Conservation (phyloP, 1,140 invertebrate genomes). For the Apis florea region DNA sequence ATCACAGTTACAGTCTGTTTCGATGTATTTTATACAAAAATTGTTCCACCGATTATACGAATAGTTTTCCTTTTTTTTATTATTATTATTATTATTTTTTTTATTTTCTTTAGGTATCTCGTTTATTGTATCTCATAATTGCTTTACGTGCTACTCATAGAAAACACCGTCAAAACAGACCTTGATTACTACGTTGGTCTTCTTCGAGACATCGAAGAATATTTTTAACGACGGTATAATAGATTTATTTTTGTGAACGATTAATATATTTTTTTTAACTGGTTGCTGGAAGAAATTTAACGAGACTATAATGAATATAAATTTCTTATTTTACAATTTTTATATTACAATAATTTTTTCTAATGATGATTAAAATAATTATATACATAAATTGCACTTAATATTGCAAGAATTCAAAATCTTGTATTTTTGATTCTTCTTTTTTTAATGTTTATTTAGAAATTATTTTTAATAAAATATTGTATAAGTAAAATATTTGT, state of each 20-base stretch:
- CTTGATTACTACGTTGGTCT: neutral
- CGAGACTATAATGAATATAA: neutral
- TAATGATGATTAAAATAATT: too few species aligned
- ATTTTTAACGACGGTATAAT: neutral
- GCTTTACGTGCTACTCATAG: constrained; percentile 57
- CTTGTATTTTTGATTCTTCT: too few species aligned
- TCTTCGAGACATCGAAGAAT: neutral
- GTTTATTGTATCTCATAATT: constrained; percentile 63
- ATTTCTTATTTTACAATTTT: too few species aligned
- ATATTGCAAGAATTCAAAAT: too few species aligned
- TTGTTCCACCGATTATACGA: constrained; percentile 55
- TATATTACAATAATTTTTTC: too few species aligned
- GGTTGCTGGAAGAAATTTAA: constrained; percentile 2
- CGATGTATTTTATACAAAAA: constrained; percentile 53
- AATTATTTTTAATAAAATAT: too few species aligned
- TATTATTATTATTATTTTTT: neutral
- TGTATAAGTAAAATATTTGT: too few species aligned
- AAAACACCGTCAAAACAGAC: constrained; percentile 29
- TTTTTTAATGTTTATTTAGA: too few species aligned
- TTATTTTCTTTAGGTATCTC: neutral
- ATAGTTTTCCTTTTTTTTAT: neutral
- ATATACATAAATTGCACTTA: too few species aligned
- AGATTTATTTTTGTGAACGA: neutral
- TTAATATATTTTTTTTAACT: neutral
- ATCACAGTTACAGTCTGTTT: constrained; percentile 51